Percentiles rank a stretch among this genome's conserved stretches.
Evolutionary conservation across 1,140 invertebrate species (phyloP).

Genomic region (Andricus grossulariae): DNA sequence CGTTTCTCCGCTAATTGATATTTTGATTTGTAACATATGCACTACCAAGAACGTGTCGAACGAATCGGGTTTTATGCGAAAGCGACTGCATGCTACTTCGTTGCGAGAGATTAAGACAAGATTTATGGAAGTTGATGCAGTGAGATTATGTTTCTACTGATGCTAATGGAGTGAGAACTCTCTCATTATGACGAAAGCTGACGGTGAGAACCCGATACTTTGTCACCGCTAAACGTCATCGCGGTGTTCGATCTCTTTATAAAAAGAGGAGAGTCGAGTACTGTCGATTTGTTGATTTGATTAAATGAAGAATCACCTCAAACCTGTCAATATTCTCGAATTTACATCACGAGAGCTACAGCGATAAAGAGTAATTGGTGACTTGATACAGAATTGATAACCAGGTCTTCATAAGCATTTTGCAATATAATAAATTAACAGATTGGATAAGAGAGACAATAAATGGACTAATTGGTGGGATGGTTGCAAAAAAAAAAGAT

Average conservation of each 20-base stretch:
- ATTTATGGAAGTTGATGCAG: conserved; percentile 54
- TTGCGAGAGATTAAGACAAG: conserved; percentile 50
- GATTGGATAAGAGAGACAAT: too few relatives aligned
- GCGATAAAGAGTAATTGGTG: too few relatives aligned
- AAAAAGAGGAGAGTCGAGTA: neutral
- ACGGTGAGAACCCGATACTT: neutral
- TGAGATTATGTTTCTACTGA: conserved; percentile 55
- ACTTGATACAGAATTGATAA: too few relatives aligned
- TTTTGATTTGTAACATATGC: conserved; percentile 23
- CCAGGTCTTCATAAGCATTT: too few relatives aligned
- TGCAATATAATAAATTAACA: too few relatives aligned
- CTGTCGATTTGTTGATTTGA: neutral
- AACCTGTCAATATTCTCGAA: neutral
- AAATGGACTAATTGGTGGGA: too few relatives aligned
- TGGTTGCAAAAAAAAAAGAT: too few relatives aligned
- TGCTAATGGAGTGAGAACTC: conserved; percentile 33
- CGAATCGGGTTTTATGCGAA: conserved; percentile 7
- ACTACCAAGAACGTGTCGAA: conserved; percentile 14
- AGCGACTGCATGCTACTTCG: conserved; percentile 12
- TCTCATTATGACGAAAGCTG: conserved; percentile 21
- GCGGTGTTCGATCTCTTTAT: neutral
- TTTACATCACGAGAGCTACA: neutral
- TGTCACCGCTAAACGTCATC: conserved; percentile 5
- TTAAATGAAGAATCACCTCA: neutral
- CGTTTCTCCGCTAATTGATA: conserved; percentile 28